A percentile compares a stretch with the other conserved stretches of the same genome.
Conservation (phyloP, 1,140 invertebrate genomes). For the Eufriesea mexicana region DNA sequence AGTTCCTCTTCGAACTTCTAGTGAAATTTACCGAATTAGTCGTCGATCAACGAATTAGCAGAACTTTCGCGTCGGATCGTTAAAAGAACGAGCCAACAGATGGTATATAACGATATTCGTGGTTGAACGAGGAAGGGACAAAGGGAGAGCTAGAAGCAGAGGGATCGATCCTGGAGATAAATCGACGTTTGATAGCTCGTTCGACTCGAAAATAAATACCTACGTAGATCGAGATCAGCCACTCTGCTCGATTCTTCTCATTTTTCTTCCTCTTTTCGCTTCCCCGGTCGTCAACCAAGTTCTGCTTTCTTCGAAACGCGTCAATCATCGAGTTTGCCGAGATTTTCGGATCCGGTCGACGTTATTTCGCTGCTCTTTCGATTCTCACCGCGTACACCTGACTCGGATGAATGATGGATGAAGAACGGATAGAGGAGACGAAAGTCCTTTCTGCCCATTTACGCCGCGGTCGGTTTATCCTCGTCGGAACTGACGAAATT, state of each 20-base stretch:
- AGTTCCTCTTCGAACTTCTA: no score
- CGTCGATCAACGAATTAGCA: no score
- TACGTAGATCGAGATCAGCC: not conserved
- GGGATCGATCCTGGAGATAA: not conserved
- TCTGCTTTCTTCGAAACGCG: not conserved
- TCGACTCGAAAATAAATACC: not conserved
- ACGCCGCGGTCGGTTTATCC: not conserved
- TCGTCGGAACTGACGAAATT: no score
- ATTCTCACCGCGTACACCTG: not conserved
- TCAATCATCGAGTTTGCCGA: not conserved
- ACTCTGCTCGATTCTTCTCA: not conserved
- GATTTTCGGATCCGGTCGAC: not conserved
- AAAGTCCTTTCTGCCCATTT: not conserved
- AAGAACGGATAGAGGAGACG: not conserved
- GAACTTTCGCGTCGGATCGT: no score
- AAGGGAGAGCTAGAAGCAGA: no score
- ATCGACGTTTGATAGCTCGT: conserved; percentile 12
- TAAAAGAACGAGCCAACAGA: no score
- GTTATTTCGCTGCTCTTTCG: not conserved
- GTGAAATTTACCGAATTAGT: no score
- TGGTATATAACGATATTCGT: no score
- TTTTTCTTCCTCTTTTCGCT: no score
- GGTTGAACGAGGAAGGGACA: no score
- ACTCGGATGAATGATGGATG: conserved; percentile 15
- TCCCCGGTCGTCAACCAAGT: not conserved